Conservation (phyloP, 2,888 invertebrate genomes). For the Tachina fera region DNA sequence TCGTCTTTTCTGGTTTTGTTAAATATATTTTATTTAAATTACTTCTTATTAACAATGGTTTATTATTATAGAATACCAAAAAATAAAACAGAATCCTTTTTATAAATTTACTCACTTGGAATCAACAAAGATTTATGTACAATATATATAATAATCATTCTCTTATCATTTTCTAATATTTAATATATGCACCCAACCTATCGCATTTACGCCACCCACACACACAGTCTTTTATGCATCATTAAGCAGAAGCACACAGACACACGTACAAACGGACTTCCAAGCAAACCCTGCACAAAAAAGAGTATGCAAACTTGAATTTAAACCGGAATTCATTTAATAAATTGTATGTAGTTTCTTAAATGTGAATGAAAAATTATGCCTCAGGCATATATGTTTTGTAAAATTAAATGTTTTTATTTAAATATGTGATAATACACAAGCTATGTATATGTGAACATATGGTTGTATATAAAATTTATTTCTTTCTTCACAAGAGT, state of each 20-base stretch:
- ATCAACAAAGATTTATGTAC: slow-evolving; percentile 23
- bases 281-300: neutral
- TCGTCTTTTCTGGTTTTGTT: neutral
- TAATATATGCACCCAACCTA: slow-evolving; percentile 27
- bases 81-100: neutral
- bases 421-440: neutral
- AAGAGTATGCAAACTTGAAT: neutral
- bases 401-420: slow-evolving; percentile 5
- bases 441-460: too few species aligned
- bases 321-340: slow-evolving; percentile 26
- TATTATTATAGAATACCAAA: neutral
- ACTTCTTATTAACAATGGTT: neutral
- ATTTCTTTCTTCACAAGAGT: too few species aligned
- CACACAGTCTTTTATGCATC: slow-evolving; percentile 23
- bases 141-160: slow-evolving; percentile 3
- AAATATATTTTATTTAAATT: neutral
- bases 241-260: slow-evolving; percentile 17
- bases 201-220: neutral
- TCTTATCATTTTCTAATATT: slow-evolving; percentile 37
- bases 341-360: slow-evolving; percentile 12
- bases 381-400: slow-evolving; percentile 36
- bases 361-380: slow-evolving; percentile 40
- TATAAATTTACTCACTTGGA: slow-evolving; percentile 39
- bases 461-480: too few species aligned
- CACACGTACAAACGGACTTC: neutral